Base-by-base conservation (phyloP, 2,888 invertebrate species). In the Hydrotaea cyrtoneurina region DNA sequence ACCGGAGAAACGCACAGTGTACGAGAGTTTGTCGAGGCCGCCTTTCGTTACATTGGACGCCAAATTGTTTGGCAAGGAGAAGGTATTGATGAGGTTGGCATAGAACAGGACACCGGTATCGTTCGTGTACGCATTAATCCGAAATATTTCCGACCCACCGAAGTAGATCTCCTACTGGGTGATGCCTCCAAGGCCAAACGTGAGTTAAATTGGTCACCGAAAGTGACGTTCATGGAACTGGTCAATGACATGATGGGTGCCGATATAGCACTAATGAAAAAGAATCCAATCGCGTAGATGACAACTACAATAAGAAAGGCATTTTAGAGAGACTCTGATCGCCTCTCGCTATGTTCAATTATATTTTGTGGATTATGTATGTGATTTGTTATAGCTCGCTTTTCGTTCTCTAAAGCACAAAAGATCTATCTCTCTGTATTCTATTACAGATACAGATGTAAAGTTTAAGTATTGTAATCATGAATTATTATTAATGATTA, bases 1-100 rank as follows among this genome's bases (percentile, higher is more conserved):
- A 98, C 98, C 0, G 98, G 98, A 0, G 97, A 98, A 92, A 95
- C 96, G 15, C 98, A 98, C 93, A 98, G 97, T 91, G 99, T 99
- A 0, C 94, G 97, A 13, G 98, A 99, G 93, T 99, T 99, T 93
- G 98, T 99, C 0, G 98, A 98, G 92, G 95, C 94, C 46, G 95
- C 99, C 0, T 99, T 99, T 92, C 94, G 94, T 80, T 95, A 96
- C 90, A 96, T 98, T 53, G 96, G 95, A 0, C 95, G 95, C 66
- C 94, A 94, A 81, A 97, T 98, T 79, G 93, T 93, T 90, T 99
- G 99, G 99, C 95, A 96, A 90, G 99, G 99, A 0, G 92, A 93
- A 78, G 99, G 98, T 0, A 93, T 95, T 0, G 92, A 95, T 76
- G 99, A 99, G 94, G 95, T 94, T 39, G 93, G 94, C n/a, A 90